Percentiles rank a stretch among this genome's conserved stretches.
Evolutionary conservation across 1,140 invertebrate genomes (phyloP).

Genomic region (Pteromalus puparum): DNA sequence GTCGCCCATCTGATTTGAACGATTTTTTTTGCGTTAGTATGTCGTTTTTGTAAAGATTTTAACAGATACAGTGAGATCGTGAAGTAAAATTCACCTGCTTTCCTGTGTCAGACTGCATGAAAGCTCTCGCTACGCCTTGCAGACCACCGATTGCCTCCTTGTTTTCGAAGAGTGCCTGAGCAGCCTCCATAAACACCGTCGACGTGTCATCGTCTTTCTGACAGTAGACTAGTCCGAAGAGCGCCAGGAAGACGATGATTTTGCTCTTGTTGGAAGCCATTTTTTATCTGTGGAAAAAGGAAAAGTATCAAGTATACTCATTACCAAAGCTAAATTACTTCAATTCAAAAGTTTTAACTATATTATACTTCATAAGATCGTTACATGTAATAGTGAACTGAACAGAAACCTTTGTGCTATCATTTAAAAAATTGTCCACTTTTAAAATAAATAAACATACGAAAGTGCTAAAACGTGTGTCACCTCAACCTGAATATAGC

Average conservation of each 20-base stretch:
- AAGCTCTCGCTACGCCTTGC: conserved; percentile 65
- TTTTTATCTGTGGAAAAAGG: conserved; percentile 42
- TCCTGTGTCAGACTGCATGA: conserved; percentile 65
- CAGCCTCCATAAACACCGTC: conserved; percentile 68
- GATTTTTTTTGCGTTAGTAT: background rate
- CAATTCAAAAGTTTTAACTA: conserved; percentile 15
- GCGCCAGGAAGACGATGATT: conserved; percentile 57
- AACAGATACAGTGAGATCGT: too few species aligned
- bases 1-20: conserved; percentile 56
- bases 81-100: conserved; percentile 62
- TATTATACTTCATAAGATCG: background rate
- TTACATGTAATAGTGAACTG: too few species aligned
- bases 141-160: conserved; percentile 66
- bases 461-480: background rate
- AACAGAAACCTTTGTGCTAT: background rate
- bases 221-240: conserved; percentile 56
- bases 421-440: background rate
- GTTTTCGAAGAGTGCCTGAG: conserved; percentile 65
- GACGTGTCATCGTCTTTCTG: conserved; percentile 64
- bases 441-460: background rate
- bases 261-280: conserved; percentile 65
- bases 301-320: too few species aligned
- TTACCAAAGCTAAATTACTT: too few species aligned
- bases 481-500: too few species aligned
- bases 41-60: background rate